These are phyloP conservation scores for Pao palembangensis DNA, from an alignment of 2,113 vertebrate species.

Conservation along the genomic window DNA sequence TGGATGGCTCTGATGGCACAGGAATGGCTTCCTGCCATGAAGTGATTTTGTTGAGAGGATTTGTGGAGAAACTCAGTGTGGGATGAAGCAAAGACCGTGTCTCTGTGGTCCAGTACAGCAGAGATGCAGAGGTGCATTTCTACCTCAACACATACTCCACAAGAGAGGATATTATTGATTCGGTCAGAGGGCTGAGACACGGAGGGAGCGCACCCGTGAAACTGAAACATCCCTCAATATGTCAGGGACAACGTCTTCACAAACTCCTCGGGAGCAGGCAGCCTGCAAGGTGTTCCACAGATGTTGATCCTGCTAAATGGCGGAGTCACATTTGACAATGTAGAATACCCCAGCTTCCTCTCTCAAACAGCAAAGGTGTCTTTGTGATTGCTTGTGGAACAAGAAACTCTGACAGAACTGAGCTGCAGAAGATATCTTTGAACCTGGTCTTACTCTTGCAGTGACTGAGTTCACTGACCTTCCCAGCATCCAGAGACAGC, in stretches of 20 bases:
- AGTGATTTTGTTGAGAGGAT: conserved; percentile 38
- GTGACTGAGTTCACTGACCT: conserved; percentile 48
- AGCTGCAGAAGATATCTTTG: conserved; percentile 6
- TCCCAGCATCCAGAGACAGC: conserved; percentile 34
- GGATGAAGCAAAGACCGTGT: conserved; percentile 46
- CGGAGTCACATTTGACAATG: conserved; percentile 58
- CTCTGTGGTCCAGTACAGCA: conserved; percentile 53
- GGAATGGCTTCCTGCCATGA: conserved; percentile 37
- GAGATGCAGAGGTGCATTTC: conserved; percentile 46
- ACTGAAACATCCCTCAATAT: conserved; percentile 75
- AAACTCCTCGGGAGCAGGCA: conserved; percentile 77
- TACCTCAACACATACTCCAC: conserved; percentile 44
- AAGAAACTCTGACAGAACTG: conserved; percentile 15
- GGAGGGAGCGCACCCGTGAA: conserved; percentile 72
- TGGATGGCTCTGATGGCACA: conserved; percentile 52
- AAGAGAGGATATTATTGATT: conserved; percentile 33
- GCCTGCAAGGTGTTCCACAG: conserved; percentile 71
- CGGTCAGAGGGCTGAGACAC: too few species aligned
- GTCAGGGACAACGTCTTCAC: conserved; percentile 73
- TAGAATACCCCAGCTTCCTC: conserved; percentile 40
- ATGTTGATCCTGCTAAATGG: conserved; percentile 66
- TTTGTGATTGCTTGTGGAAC: conserved; percentile 25
- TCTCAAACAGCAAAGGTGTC: conserved; percentile 49
- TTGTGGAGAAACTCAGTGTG: conserved; percentile 50
- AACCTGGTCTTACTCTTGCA: conserved; percentile 22